phyloP scores from a whole-genome alignment of 1,140 invertebrate genomes.

The Bombus superbus region DNA sequence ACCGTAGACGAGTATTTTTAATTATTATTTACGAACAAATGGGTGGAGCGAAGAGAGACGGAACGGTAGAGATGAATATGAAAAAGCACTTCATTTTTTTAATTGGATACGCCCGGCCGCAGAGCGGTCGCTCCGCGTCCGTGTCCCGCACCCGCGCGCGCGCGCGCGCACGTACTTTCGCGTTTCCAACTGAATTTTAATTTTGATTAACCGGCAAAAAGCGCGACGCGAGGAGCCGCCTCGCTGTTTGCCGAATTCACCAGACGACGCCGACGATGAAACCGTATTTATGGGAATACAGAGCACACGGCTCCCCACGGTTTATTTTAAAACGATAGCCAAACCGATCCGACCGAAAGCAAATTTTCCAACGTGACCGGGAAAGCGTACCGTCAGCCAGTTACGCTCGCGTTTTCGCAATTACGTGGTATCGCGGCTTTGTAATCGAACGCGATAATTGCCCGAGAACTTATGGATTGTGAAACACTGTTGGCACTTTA shows the following conservation, averaged over 20 bases:
- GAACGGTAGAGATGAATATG: conserved; percentile 67
- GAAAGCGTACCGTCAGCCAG: not conserved
- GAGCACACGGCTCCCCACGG: not conserved
- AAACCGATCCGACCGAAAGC: not conserved
- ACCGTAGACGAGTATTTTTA: conserved; percentile 70
- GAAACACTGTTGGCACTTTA: conserved; percentile 27
- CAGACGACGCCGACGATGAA: not conserved
- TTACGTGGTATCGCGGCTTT: conserved; percentile 9
- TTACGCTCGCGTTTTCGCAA: not conserved
- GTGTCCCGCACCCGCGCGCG: not conserved
- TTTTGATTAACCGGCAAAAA: conserved; percentile 70
- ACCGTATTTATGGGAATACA: conserved; percentile 14
- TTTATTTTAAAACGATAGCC: conserved; percentile 14
- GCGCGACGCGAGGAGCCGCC: conserved; percentile 34
- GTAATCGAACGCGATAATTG: conserved; percentile 39
- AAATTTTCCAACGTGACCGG: not conserved
- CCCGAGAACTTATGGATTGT: conserved; percentile 10
- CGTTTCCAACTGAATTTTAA: conserved; percentile 71
- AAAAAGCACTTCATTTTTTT: conserved; percentile 75
- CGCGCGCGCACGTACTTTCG: conserved; percentile 10
- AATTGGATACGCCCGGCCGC: conserved; percentile 67
- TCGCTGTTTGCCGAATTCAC: conserved; percentile 37
- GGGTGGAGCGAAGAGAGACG: conserved; percentile 25
- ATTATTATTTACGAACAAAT: conserved; percentile 75
- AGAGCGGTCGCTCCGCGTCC: conserved; percentile 33